A percentile compares a stretch with the other conserved stretches of the same genome.
Conservation (phyloP, 2,888 invertebrate species). For the Eudasyphora cyanicolor region DNA sequence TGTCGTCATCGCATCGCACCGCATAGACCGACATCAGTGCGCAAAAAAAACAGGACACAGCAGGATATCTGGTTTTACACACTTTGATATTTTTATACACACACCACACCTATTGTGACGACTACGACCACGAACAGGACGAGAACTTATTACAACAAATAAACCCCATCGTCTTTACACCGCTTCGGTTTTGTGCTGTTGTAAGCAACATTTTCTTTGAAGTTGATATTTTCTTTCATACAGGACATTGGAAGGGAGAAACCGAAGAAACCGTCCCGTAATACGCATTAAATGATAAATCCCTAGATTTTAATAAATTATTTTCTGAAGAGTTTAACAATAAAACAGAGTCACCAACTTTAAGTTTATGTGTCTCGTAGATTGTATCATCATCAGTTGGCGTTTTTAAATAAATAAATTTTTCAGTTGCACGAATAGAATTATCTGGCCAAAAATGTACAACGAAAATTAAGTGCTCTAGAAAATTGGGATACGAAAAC, state of each 20-base stretch:
- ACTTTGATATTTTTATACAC: conserved; percentile 61
- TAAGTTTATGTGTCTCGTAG: conserved; percentile 67
- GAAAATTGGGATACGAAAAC: conserved; percentile 1
- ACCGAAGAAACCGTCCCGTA: neutral
- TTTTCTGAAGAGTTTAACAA: conserved; percentile 47
- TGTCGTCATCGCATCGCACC: conserved; percentile 23
- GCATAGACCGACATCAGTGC: neutral
- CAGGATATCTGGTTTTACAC: conserved; percentile 65
- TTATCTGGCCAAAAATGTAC: conserved; percentile 54
- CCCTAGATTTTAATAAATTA: conserved; percentile 59
- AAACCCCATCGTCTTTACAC: conserved; percentile 58
- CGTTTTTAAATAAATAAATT: conserved; percentile 50
- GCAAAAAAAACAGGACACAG: conserved; percentile 57
- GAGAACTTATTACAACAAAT: conserved; percentile 65
- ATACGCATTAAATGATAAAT: conserved; percentile 26
- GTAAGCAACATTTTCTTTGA: conserved; percentile 63
- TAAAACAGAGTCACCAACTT: conserved; percentile 44
- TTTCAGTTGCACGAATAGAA: conserved; percentile 37
- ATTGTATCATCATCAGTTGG: conserved; percentile 52
- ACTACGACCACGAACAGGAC: no score
- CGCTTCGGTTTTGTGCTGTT: conserved; percentile 56
- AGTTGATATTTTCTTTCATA: conserved; percentile 55
- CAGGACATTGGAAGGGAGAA: neutral
- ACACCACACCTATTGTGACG: conserved; percentile 52
- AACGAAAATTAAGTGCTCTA: conserved; percentile 48